Evolutionary conservation across 2,797 vertebrate species (phyloP).

Genomic region (Sphaeramia orbicularis): DNA sequence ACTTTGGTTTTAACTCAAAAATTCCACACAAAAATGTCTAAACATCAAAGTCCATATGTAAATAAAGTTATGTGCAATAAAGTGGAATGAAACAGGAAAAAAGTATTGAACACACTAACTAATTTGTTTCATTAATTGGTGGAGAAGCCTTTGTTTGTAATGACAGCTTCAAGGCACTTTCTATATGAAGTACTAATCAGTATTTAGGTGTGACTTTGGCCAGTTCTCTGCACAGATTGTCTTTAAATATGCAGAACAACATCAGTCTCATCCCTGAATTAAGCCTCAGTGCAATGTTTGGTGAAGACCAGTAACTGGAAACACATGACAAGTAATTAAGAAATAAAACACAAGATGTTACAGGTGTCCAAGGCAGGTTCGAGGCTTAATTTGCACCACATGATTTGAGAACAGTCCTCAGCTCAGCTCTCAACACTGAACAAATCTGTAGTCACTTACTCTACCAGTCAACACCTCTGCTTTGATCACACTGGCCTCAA

Average conservation of each 20-base stretch:
- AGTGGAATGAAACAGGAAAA: too few species aligned
- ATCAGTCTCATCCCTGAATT: not conserved
- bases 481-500: constrained; percentile 1
- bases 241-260: not conserved
- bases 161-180: too few species aligned
- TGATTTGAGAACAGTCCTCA: constrained; percentile 3
- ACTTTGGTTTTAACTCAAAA: too few species aligned
- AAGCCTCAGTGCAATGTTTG: not conserved
- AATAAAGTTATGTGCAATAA: too few species aligned
- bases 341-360: not conserved
- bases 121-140: too few species aligned
- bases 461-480: constrained; percentile 26
- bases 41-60: too few species aligned
- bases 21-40: too few species aligned
- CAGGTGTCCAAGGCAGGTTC: not conserved
- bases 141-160: too few species aligned
- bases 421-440: not conserved
- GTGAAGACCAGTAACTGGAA: not conserved
- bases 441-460: not conserved
- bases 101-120: too few species aligned
- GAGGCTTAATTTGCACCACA: not conserved
- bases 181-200: too few species aligned
- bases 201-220: too few species aligned
- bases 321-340: not conserved
- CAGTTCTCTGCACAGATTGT: too few species aligned